phyloP scores from a whole-genome alignment of 2,797 vertebrate species.

The Cuculus canorus region DNA sequence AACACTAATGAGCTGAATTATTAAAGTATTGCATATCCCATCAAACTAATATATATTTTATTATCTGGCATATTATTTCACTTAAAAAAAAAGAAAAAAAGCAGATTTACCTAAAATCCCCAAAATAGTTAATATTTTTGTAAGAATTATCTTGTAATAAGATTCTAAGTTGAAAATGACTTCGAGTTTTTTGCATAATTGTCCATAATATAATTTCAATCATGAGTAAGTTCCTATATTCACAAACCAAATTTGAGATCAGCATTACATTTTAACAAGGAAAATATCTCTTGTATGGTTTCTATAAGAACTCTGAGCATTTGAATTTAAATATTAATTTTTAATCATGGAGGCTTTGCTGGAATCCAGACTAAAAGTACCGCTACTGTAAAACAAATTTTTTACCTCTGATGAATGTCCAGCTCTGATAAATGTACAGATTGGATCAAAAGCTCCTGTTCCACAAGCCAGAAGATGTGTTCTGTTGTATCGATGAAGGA shows the following conservation, averaged over 20 bases:
- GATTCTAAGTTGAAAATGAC: background rate
- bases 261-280: too few species aligned
- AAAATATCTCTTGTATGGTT: too few species aligned
- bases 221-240: too few species aligned
- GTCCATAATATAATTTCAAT: too few species aligned
- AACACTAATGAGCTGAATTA: background rate
- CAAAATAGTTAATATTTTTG: background rate
- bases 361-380: background rate
- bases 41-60: background rate
- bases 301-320: too few species aligned
- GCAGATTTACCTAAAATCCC: fast-evolving
- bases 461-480: constrained; percentile 92
- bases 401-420: constrained; percentile 88
- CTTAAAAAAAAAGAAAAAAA: background rate
- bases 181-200: too few species aligned
- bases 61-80: background rate
- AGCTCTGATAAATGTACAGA: constrained; percentile 86
- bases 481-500: constrained; percentile 91
- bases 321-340: background rate
- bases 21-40: background rate
- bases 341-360: background rate
- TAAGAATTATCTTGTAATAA: background rate
- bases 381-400: background rate
- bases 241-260: too few species aligned
- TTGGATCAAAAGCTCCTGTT: constrained; percentile 92